Conservation (phyloP, 2,113 vertebrate genomes). For the Dipodomys stephensi region DNA sequence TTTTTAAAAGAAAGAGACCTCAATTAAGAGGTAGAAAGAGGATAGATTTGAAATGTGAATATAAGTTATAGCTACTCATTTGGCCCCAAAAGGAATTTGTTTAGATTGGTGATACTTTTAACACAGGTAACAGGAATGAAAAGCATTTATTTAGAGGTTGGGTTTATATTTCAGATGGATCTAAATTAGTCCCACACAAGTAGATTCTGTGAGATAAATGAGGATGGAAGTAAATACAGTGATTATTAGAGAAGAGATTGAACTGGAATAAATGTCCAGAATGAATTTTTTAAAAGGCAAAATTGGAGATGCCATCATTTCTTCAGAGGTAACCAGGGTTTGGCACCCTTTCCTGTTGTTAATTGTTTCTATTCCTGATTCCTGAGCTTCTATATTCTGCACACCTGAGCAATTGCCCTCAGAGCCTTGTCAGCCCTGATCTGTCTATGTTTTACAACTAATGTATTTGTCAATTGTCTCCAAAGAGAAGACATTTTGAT, state of each 20-base stretch:
- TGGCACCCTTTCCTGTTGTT: background rate
- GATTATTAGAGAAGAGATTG: slow-evolving; percentile 20
- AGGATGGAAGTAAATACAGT: background rate
- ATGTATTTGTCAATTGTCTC: background rate
- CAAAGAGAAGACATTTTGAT: slow-evolving; percentile 5
- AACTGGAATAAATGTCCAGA: background rate
- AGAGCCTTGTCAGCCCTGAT: background rate
- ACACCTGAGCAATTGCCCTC: background rate
- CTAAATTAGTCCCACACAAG: background rate
- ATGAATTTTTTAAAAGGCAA: background rate
- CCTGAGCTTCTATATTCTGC: background rate
- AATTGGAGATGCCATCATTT: background rate
- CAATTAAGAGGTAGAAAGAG: background rate
- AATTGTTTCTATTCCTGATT: background rate
- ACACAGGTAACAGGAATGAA: background rate
- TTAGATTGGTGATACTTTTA: background rate
- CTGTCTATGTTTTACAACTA: background rate
- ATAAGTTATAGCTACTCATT: background rate
- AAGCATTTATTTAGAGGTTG: background rate
- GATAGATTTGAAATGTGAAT: slow-evolving; percentile 13
- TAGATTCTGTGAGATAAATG: background rate
- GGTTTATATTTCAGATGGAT: background rate
- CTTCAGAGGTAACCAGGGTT: background rate
- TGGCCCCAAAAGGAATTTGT: background rate
- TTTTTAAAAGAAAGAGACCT: background rate